Conservation (phyloP, 2,888 invertebrate species). For the Gerris lacustris region DNA sequence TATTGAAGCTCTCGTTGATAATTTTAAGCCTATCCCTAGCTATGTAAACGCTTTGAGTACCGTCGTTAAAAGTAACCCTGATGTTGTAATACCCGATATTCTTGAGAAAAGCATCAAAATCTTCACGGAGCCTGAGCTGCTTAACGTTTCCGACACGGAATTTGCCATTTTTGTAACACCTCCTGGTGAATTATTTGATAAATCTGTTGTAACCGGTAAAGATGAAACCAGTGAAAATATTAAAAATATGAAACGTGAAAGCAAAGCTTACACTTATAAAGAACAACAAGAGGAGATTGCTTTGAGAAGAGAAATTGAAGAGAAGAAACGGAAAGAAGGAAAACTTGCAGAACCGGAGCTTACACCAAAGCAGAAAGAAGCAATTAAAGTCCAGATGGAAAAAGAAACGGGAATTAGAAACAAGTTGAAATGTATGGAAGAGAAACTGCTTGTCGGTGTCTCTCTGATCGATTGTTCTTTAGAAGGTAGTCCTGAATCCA, state of each 20-base stretch:
- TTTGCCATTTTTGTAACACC: slow-evolving; percentile 72
- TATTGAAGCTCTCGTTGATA: slow-evolving; percentile 49
- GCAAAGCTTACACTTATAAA: slow-evolving; percentile 90
- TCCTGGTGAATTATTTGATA: slow-evolving; percentile 83
- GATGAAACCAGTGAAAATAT: slow-evolving; percentile 40
- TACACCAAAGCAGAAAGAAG: slow-evolving; percentile 84
- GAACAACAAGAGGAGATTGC: slow-evolving; percentile 93
- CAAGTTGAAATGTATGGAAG: slow-evolving; percentile 42
- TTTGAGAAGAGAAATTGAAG: slow-evolving; percentile 80
- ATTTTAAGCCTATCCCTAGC: slow-evolving; percentile 39
- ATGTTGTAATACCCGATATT: slow-evolving; percentile 52
- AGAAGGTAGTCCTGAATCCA: neutral
- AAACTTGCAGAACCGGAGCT: slow-evolving; percentile 51
- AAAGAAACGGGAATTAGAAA: slow-evolving; percentile 70
- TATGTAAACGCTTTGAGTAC: slow-evolving; percentile 61
- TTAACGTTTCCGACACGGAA: slow-evolving; percentile 62
- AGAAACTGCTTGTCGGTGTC: slow-evolving; percentile 35
- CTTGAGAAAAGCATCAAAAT: slow-evolving; percentile 47
- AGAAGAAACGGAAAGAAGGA: slow-evolving; percentile 68
- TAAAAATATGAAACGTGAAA: slow-evolving; percentile 84
- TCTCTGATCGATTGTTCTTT: slow-evolving; percentile 2
- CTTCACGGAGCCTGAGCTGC: slow-evolving; percentile 52
- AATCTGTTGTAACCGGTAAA: slow-evolving; percentile 39
- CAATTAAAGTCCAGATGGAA: slow-evolving; percentile 68
- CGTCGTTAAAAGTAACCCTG: slow-evolving; percentile 51